Base-by-base conservation (phyloP, 2,797 vertebrate genomes). In the Heteromormyrus szaboi region DNA sequence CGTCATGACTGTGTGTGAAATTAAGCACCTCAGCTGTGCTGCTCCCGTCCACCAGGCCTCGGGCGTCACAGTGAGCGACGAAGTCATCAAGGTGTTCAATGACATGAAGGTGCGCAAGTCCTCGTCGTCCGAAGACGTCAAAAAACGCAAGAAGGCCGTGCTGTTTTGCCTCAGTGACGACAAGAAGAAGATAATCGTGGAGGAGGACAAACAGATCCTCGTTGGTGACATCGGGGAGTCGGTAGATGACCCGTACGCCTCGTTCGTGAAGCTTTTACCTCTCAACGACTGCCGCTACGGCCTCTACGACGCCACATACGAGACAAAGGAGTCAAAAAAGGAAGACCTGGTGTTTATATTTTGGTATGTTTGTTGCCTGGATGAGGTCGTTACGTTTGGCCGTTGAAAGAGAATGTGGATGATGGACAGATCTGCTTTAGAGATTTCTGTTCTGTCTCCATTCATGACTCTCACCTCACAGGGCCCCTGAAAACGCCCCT, bases 291-390 rank as follows among this genome's bases (percentile, higher is more conserved):
- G 98, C 94, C 95, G 98, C 95, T 99, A 99, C 48, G 98, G 96
- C 94, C 96, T 99, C 92, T 99, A 99, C 84, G 98, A 99, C 94
- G 98, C 98, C 95, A 99, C 98, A 72, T 99, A 99, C 0, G 98
- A 99, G 96, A 99, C 98, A 94, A 98, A 97, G 95, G 98, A 99
- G 93, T 98, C 98, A 93, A 99, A 99, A 96, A 99, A 99, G 94
- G 98, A 99, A 97, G 98, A 99, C 94, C 96, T 99, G 94, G 98
- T 99, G 95, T 99, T 99, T 96, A 97, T 99, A 95, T 99, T 99
- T 96, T 99, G 98, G 98, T 99, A 95, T 92, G 96, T 96, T 93
- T 9, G 17, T 22, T 62, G 12, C 50, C 25, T 85, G 50, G 50
- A 14, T 33, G 22, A 22, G 56, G 37, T 44, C 12, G 29, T 37